phyloP scores from a whole-genome alignment of 2,797 vertebrate species.

The Fringilla coelebs region DNA sequence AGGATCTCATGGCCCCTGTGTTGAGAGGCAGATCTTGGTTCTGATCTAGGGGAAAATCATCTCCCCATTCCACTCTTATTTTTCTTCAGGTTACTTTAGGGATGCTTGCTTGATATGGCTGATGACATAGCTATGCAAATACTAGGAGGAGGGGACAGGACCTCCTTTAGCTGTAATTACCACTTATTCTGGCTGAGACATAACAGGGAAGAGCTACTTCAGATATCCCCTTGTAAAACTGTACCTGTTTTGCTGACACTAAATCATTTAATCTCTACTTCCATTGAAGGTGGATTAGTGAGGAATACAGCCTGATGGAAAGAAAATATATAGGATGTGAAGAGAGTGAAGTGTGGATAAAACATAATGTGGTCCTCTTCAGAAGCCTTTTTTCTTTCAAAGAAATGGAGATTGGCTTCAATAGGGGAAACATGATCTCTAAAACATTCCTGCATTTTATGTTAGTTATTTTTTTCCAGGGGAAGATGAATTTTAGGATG shows the following conservation, averaged over 20 bases:
- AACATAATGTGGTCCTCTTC: not conserved
- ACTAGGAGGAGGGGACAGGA: not conserved
- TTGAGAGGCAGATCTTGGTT: not conserved
- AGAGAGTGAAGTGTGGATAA: not conserved
- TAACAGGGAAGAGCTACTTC: not conserved
- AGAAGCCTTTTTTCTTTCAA: not conserved
- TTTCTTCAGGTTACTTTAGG: not conserved
- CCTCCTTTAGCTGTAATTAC: not conserved
- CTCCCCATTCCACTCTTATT: not conserved
- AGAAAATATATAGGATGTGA: not conserved
- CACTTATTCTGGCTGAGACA: not conserved
- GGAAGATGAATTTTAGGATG: not conserved
- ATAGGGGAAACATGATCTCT: not conserved
- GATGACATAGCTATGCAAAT: not conserved
- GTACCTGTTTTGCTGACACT: not conserved
- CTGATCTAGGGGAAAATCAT: not conserved
- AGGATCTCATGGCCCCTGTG: accelerated
- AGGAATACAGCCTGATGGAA: not conserved
- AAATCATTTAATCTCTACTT: not conserved
- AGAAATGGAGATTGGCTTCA: not conserved
- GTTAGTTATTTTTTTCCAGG: not conserved
- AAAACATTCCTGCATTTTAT: not conserved
- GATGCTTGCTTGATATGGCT: not conserved
- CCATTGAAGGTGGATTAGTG: not conserved
- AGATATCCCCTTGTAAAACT: not conserved